Evolutionary conservation across 1,140 invertebrate species (phyloP).

Genomic region (Lutraria rhynchaena): DNA sequence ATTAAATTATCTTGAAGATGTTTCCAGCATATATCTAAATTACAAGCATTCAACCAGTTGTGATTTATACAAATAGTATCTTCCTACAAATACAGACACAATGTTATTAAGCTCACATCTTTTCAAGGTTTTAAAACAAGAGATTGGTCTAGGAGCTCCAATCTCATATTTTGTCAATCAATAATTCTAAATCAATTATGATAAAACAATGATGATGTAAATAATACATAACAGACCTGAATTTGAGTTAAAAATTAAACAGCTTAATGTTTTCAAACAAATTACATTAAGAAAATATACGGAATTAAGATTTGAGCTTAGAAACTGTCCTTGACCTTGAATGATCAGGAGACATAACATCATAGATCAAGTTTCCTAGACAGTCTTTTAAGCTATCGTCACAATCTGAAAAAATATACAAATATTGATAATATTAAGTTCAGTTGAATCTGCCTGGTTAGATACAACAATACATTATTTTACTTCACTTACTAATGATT

Average conservation of each 20-base stretch:
- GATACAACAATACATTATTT: too few species aligned
- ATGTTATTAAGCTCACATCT: neutral
- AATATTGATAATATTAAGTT: neutral
- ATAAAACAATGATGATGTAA: too few species aligned
- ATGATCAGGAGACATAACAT: conserved; percentile 85
- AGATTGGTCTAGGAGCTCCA: neutral
- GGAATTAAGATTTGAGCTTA: neutral
- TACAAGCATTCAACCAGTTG: conserved; percentile 98
- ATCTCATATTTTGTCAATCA: neutral
- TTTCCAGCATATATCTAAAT: conserved; percentile 89
- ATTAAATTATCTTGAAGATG: conserved; percentile 86
- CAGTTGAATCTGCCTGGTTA: too few species aligned
- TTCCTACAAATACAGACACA: conserved; percentile 83
- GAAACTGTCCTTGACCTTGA: conserved; percentile 94
- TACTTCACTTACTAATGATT: too few species aligned
- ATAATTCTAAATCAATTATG: too few species aligned
- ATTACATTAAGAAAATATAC: neutral
- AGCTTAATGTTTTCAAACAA: too few species aligned
- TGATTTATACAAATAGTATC: conserved; percentile 99
- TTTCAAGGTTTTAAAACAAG: too few species aligned
- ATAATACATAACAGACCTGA: neutral
- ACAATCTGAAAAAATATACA: conserved; percentile 82
- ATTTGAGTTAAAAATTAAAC: neutral
- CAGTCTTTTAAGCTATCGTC: conserved; percentile 89
- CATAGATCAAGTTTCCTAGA: conserved; percentile 88